Base-by-base conservation (phyloP, 1,140 invertebrate species). In the Lordiphosa clarofinis region DNA sequence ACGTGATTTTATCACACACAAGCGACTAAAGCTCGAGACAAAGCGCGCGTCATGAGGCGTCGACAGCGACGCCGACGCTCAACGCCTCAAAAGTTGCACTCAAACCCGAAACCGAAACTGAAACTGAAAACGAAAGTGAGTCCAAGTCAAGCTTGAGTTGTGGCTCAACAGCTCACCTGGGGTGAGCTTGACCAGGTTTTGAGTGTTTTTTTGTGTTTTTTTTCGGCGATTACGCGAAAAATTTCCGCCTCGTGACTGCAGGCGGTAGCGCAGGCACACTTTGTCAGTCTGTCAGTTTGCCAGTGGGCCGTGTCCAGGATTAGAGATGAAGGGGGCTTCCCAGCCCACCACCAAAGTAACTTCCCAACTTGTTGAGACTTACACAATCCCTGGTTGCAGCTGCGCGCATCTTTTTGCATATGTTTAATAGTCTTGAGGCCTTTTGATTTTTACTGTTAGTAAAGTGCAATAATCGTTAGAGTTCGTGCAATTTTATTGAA, bases 1-100 rank as follows among this genome's bases (percentile, higher is more conserved):
- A 88, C 86, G 86, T 88, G 74, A 84, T 88, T 88, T 88, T 88
- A 88, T 88, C 81, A 88, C 87, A 88, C 86, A 86, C 86, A 84
- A 88, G 70, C 68, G 73, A 88, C 86, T 88, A 88, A 88, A 88
- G 81, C 86, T 88, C 78, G 76, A 87, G 56, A 86, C 79, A 72
- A 84, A 84, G 79, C 73, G 73, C 46, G 60, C 69, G 40, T 58
- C 28, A 31, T 31, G 28, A 31, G 28, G 46, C 46, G 42, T 52
- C 70, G 53, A 38, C 61, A 65, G 66, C 66, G 60, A 54, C 55
- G 73, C 50, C 63, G 57, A 28, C 54, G 63, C 56, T 65, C 43
- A 73, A 60, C 70, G 64, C 63, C 69, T 68, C 53, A 40, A 55
- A 40, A 46, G 39, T 46, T 53, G 47, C 35, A 52, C 69, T 69